phyloP scores from a whole-genome alignment of 2,797 vertebrate genomes.

The Falco concolor region DNA sequence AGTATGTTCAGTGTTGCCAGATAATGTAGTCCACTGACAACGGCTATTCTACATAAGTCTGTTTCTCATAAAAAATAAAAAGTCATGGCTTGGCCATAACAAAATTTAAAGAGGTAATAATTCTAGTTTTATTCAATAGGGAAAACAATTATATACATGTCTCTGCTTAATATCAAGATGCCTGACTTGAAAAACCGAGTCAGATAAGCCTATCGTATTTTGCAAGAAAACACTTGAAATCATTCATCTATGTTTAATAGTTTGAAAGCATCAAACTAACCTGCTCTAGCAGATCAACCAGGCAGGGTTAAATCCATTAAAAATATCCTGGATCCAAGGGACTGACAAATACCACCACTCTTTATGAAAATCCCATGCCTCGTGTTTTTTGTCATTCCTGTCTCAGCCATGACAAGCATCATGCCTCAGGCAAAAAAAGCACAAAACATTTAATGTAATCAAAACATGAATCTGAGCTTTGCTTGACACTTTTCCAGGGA shows the following conservation, averaged over 20 bases:
- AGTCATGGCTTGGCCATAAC: neutral
- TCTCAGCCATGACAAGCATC: neutral
- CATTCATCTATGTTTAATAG: neutral
- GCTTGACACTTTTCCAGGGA: neutral
- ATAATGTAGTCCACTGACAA: conserved; percentile 32
- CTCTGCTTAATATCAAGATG: neutral
- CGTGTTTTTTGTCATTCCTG: neutral
- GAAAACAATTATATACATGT: neutral
- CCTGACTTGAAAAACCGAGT: neutral
- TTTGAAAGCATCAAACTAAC: neutral
- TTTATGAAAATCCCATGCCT: conserved; percentile 2
- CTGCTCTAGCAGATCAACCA: neutral
- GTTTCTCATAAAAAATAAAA: neutral
- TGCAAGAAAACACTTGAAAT: neutral
- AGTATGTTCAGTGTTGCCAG: conserved; percentile 24
- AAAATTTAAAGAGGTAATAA: neutral
- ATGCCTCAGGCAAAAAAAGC: neutral
- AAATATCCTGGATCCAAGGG: neutral
- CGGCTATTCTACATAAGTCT: conserved; percentile 3
- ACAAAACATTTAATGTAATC: neutral
- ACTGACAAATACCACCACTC: neutral
- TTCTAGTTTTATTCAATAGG: neutral
- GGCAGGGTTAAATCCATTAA: neutral
- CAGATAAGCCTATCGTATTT: neutral
- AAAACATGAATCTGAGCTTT: conserved; percentile 2